phyloP scores from a whole-genome alignment of 2,113 vertebrate species.

The Toxostoma redivivum region DNA sequence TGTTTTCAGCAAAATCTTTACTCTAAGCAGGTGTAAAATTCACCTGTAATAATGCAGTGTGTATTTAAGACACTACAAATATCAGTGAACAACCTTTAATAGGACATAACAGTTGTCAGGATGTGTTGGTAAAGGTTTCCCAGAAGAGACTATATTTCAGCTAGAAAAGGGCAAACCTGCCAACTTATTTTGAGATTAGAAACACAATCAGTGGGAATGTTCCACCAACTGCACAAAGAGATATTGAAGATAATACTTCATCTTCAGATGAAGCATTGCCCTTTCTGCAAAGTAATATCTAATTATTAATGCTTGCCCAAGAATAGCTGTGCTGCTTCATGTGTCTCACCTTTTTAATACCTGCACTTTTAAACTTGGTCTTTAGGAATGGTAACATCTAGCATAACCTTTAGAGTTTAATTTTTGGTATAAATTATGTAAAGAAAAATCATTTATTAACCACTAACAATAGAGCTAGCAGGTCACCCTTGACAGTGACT shows the following conservation, averaged over 20 bases:
- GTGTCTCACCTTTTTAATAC: constrained; percentile 27
- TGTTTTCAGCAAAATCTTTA: constrained; percentile 48
- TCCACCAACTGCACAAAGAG: constrained; percentile 53
- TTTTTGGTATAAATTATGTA: constrained; percentile 26
- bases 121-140: constrained; percentile 55
- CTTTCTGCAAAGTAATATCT: constrained; percentile 68
- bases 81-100: constrained; percentile 68
- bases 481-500: background rate
- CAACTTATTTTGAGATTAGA: constrained; percentile 69
- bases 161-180: constrained; percentile 71
- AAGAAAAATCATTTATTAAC: background rate
- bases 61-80: constrained; percentile 61
- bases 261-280: constrained; percentile 69
- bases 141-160: constrained; percentile 64
- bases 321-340: constrained; percentile 44
- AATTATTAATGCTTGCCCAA: constrained; percentile 64
- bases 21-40: constrained; percentile 54
- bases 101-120: constrained; percentile 60
- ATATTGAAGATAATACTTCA: constrained; percentile 58
- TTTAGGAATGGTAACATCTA: background rate
- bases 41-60: constrained; percentile 37
- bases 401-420: constrained; percentile 45
- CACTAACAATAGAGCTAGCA: background rate
- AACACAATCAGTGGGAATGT: constrained; percentile 48
- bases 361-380: background rate